phyloP scores from a whole-genome alignment of 1,140 invertebrate genomes.

The Aphis craccivora region DNA sequence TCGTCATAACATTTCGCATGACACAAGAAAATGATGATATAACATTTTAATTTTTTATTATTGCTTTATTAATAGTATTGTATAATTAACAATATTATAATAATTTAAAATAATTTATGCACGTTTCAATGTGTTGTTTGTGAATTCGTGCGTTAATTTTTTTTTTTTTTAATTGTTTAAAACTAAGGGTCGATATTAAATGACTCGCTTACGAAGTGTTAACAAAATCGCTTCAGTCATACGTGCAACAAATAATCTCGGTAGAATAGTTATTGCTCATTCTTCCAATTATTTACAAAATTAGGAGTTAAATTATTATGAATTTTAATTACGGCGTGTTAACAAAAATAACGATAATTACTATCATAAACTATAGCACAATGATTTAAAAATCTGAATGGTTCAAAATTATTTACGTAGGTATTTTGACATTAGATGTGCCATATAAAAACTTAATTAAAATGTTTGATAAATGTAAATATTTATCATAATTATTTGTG shows the following conservation, averaged over 20 bases:
- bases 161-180: neutral
- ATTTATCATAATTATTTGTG: no score
- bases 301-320: neutral
- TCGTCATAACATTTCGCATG: no score
- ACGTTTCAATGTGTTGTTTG: no score
- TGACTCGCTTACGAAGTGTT: neutral
- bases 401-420: neutral
- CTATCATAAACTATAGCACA: neutral
- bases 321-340: neutral
- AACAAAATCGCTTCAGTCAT: conserved; percentile 2
- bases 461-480: neutral
- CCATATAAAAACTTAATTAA: neutral
- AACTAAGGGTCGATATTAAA: neutral
- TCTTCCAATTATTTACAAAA: neutral
- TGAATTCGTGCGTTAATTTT: neutral
- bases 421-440: neutral
- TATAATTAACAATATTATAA: no score
- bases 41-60: no score
- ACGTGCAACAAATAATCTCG: conserved; percentile 8
- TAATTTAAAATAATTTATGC: no score
- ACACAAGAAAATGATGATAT: no score
- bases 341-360: neutral
- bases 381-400: neutral
- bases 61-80: no score
- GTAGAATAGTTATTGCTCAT: neutral